These are phyloP conservation scores for Sciaenops ocellatus DNA, from an alignment of 2,797 vertebrate species.

Conservation along the genomic window DNA sequence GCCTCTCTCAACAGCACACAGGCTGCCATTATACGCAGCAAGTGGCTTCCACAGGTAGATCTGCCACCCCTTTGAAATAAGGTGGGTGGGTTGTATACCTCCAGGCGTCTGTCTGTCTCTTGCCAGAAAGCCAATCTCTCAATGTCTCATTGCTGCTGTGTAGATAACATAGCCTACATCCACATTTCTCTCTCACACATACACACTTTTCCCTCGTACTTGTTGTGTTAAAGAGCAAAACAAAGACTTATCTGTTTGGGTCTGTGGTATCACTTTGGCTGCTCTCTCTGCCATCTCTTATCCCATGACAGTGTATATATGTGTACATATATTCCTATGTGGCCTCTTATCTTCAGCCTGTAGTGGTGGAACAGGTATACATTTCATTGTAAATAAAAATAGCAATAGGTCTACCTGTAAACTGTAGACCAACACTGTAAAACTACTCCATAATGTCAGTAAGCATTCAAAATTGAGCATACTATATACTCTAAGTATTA, in stretches of 20 bases:
- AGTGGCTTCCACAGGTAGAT: constrained; percentile 75
- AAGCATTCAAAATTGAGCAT: background rate
- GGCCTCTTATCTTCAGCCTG: too few relatives aligned
- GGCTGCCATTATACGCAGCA: constrained; percentile 76
- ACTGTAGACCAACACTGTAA: too few relatives aligned
- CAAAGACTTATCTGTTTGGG: constrained; percentile 79
- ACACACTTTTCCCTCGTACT: constrained; percentile 42
- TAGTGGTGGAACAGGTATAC: too few relatives aligned
- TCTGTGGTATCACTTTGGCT: constrained; percentile 45
- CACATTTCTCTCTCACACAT: constrained; percentile 36
- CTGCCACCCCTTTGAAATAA: constrained; percentile 79
- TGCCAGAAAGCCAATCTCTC: constrained; percentile 84
- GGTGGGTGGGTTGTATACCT: constrained; percentile 74
- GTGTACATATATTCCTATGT: too few relatives aligned
- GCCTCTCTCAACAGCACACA: constrained; percentile 73
- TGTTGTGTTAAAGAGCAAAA: constrained; percentile 65
- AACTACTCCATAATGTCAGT: background rate
- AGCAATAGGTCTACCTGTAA: too few relatives aligned
- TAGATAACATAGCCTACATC: constrained; percentile 66
- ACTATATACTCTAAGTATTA: background rate
- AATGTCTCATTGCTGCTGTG: constrained; percentile 70
- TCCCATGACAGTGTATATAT: constrained; percentile 17
- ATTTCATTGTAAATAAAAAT: too few relatives aligned
- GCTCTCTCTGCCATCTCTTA: constrained; percentile 36
- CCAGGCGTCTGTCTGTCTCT: constrained; percentile 85